These are phyloP conservation scores for Presbytis comata DNA, from an alignment of 2,797 vertebrate species.

Conservation along the genomic window DNA sequence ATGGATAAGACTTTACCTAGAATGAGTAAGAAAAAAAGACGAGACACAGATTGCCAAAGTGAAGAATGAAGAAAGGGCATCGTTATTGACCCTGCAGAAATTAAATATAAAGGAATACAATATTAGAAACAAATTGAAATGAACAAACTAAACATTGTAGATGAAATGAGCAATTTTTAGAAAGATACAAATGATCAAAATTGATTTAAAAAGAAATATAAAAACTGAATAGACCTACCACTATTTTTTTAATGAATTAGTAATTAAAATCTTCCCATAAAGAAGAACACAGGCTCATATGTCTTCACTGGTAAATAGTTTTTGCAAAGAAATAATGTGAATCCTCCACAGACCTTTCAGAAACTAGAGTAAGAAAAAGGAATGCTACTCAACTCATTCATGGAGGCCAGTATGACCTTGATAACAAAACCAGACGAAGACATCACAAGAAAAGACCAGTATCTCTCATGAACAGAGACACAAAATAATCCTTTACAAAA, in stretches of 20 bases:
- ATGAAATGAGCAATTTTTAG: not conserved
- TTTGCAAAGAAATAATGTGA: not conserved
- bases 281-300: not conserved
- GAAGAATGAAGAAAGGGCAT: not conserved
- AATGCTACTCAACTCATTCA: not conserved
- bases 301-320: not conserved
- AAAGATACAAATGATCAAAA: not conserved
- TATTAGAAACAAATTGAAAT: not conserved
- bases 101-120: not conserved
- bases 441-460: not conserved
- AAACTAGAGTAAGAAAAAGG: not conserved
- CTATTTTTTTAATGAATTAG: not conserved
- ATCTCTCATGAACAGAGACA: not conserved
- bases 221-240: not conserved
- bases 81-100: not conserved
- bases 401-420: not conserved
- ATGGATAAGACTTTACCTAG: not conserved
- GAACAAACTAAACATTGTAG: not conserved
- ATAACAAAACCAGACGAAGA: not conserved
- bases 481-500: not conserved
- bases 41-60: not conserved
- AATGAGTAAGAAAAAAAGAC: not conserved
- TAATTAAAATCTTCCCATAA: not conserved
- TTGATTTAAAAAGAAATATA: not conserved
- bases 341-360: not conserved